Percentiles rank a stretch among this genome's conserved stretches.
phyloP scores from a whole-genome alignment of 2,113 vertebrate species.

The Illadopsis cleaveri region DNA sequence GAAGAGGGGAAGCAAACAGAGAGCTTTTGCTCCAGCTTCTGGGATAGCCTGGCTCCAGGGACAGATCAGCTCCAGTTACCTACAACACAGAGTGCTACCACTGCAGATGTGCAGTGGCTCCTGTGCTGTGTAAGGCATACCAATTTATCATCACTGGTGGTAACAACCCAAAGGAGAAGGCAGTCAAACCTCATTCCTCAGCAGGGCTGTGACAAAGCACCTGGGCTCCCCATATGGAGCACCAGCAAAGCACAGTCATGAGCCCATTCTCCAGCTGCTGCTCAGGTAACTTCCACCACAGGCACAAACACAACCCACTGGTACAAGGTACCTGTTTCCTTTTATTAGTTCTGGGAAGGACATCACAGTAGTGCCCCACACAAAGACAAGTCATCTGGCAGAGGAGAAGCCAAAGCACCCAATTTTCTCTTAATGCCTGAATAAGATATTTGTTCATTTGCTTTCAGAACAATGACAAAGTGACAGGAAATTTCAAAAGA shows the following conservation, averaged over 20 bases:
- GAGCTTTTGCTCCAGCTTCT: background rate
- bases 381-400: background rate
- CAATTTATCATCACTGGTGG: background rate
- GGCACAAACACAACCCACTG: background rate
- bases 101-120: rapidly evolving
- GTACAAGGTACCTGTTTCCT: background rate
- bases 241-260: rapidly evolving
- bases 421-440: background rate
- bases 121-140: background rate
- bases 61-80: background rate
- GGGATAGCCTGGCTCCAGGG: background rate
- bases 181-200: background rate
- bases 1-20: background rate
- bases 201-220: background rate
- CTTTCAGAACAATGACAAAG: background rate
- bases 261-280: background rate
- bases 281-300: background rate
- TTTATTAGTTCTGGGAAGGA: background rate
- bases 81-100: background rate
- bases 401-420: background rate
- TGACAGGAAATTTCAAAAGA: background rate
- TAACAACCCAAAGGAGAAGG: background rate
- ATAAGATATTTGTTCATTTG: background rate
- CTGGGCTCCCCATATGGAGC: background rate
- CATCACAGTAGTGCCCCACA: background rate